These are phyloP conservation scores for Piezodorus guildinii DNA, from an alignment of 1,140 invertebrate genomes.

Conservation along the genomic window DNA sequence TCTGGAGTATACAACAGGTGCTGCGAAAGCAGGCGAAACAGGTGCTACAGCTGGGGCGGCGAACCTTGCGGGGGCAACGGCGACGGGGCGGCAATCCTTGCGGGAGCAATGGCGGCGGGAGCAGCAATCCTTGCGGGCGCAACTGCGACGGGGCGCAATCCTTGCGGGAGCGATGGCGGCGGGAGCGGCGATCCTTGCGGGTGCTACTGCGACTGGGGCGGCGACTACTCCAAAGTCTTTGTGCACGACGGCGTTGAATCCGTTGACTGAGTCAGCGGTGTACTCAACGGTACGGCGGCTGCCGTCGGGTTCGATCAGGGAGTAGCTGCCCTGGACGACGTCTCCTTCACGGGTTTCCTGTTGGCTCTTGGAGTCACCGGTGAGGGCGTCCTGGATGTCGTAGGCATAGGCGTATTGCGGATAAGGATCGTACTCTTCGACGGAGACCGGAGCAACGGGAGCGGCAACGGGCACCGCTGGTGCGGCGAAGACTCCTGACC, in stretches of 20 bases:
- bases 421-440: slow-evolving; percentile 10
- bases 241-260: slow-evolving; percentile 33
- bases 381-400: slow-evolving; percentile 31
- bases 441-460: no score
- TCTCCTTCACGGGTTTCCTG: slow-evolving; percentile 26
- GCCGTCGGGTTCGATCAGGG: slow-evolving; percentile 30
- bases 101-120: not conserved
- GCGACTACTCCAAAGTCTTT: not conserved
- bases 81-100: slow-evolving; percentile 12
- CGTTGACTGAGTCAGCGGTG: slow-evolving; percentile 30
- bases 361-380: slow-evolving; percentile 27
- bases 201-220: slow-evolving; percentile 6
- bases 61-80: no score
- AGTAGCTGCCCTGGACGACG: slow-evolving; percentile 26
- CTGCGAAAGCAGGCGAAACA: not conserved
- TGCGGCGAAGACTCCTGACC: no score
- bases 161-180: not conserved
- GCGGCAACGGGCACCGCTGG: no score
- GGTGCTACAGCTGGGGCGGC: not conserved
- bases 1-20: no score
- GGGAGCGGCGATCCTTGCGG: not conserved
- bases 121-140: not conserved
- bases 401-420: slow-evolving; percentile 32
- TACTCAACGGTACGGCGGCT: slow-evolving; percentile 30
- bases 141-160: slow-evolving; percentile 9